Evolutionary conservation across 2,113 vertebrate genomes (phyloP).

Genomic region (Mus pahari): DNA sequence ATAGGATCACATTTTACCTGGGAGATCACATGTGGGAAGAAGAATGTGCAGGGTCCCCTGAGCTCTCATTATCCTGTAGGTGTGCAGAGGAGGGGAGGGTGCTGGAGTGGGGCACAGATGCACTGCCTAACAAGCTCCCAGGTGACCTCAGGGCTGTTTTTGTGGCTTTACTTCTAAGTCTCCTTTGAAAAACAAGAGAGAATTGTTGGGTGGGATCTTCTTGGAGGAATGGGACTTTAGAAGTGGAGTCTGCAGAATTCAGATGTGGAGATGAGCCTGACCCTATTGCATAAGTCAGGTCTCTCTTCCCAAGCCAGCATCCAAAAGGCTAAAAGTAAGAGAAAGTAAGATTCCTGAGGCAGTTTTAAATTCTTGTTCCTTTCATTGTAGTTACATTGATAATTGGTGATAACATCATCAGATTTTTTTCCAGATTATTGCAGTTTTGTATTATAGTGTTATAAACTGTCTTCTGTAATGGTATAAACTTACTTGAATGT

Average conservation of each 20-base stretch:
- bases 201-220: not conserved
- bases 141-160: not conserved
- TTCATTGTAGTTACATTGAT: not conserved
- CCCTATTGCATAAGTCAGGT: not conserved
- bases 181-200: not conserved
- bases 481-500: not conserved
- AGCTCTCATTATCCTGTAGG: not conserved
- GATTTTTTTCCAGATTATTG: not conserved
- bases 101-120: not conserved
- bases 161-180: not conserved
- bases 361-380: not conserved
- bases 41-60: not conserved
- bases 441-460: not conserved
- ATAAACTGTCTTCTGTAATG: not conserved
- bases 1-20: not conserved
- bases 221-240: not conserved
- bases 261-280: not conserved
- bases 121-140: not conserved
- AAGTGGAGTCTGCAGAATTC: not conserved
- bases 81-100: no score
- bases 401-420: not conserved
- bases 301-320: not conserved
- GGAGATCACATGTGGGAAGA: not conserved
- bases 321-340: not conserved
- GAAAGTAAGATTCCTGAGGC: not conserved